Base-by-base conservation (phyloP, 2,797 vertebrate genomes). In the Sebastes iracundus region DNA sequence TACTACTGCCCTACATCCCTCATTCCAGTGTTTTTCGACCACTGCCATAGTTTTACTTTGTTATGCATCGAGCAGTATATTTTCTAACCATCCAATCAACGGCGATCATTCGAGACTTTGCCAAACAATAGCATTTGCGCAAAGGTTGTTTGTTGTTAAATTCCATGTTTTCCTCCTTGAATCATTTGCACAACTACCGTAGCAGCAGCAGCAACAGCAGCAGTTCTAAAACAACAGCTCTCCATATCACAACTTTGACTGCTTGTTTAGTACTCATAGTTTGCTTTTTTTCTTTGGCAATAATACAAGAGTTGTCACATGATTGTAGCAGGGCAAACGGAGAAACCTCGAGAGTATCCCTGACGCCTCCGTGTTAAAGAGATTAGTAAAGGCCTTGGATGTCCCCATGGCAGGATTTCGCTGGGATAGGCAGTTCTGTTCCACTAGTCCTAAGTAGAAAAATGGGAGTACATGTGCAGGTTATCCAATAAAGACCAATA, bases 211-310 rank as follows among this genome's bases (percentile, higher is more conserved):
- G 80, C 84, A 82, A 35, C 67, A 68, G 49, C 65, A 68, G 66
- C 66, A 83, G 53, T 68, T 81, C 42, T 42, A 80, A 87, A 90
- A 84, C 85, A 79, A 87, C 77, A 75, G 88, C 93, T 88, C 83
- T 89, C 80, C 86, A 87, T 84, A 70, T 42, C 80, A 79, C 87
- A 77, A 79, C 83, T 88, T 81, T 77, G 89, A 88, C 82, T 84
- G 93, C 91, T 92, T 91, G 72, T 90, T 85, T 78, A 74, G 80
- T 74, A 69, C 69, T 87, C 90, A 87, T 87, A 63, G 82, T 93
- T 91, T 86, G 85, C 88, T 93, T 94, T 88, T 93, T 86, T 80
- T 72, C 88, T 94, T 95, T 94, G 94, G 95, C 94, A 96, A 96
- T 96, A 96, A 96, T 93, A 88, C 84, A 88, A 87, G 90, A 89